Conservation (phyloP, 2,113 vertebrate genomes). For the Podiceps cristatus region DNA sequence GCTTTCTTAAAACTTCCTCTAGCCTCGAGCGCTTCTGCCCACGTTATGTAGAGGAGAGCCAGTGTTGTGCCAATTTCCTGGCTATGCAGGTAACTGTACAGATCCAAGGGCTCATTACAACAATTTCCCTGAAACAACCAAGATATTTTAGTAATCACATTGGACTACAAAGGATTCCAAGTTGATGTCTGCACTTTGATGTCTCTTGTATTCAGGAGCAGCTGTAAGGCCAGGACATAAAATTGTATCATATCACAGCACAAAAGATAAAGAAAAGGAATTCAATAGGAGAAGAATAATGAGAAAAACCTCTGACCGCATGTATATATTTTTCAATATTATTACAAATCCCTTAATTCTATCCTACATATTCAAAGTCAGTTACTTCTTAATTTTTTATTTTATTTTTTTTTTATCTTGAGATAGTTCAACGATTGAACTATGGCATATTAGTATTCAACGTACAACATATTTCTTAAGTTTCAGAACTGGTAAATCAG, state of each 20-base stretch:
- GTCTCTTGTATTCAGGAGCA: neutral
- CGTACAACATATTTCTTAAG: neutral
- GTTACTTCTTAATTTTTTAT: neutral
- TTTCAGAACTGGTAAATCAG: neutral
- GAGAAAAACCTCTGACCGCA: neutral
- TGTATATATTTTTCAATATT: neutral
- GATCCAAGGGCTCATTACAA: constrained; percentile 88
- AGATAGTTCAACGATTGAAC: neutral
- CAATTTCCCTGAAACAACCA: constrained; percentile 78
- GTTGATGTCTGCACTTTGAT: accelerated
- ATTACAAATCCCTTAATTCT: neutral
- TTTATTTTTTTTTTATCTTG: neutral
- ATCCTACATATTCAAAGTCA: neutral
- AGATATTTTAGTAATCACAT: neutral
- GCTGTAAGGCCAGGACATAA: neutral
- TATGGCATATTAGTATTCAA: neutral
- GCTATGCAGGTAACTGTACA: constrained; percentile 89
- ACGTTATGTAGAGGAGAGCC: constrained; percentile 90
- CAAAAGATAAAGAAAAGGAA: neutral
- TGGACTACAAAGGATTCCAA: neutral
- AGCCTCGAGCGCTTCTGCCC: constrained; percentile 92
- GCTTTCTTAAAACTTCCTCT: constrained; percentile 88
- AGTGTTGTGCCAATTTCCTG: constrained; percentile 88
- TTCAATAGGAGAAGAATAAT: neutral
- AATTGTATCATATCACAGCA: neutral